phyloP scores from a whole-genome alignment of 2,888 invertebrate species.

The Acleris holmiana region DNA sequence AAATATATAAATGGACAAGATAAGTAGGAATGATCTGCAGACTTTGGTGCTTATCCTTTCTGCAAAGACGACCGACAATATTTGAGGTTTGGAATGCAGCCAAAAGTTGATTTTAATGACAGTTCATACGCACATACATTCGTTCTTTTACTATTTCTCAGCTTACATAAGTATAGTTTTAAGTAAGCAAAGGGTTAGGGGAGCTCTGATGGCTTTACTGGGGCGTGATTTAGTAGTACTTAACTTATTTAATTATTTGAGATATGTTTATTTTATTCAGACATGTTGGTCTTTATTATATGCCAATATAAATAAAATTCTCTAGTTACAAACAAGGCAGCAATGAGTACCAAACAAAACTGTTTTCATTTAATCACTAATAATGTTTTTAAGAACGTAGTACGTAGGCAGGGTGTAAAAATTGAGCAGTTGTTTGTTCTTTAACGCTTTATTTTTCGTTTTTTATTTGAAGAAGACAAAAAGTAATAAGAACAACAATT shows the following conservation, averaged over 20 bases:
- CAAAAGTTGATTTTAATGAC: conserved; percentile 82
- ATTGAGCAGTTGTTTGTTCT: no score
- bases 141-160: conserved; percentile 59
- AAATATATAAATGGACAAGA: conserved; percentile 50
- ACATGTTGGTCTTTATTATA: no score
- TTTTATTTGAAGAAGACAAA: no score
- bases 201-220: not conserved
- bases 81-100: conserved; percentile 70
- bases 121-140: conserved; percentile 75
- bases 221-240: not conserved
- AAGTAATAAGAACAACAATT: not conserved
- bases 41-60: conserved; percentile 60
- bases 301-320: no score
- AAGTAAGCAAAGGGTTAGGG: conserved; percentile 2
- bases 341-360: no score
- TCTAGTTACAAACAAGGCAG: no score
- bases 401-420: no score
- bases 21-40: conserved; percentile 56
- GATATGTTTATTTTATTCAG: no score
- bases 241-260: no score
- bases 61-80: conserved; percentile 75
- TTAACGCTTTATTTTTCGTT: no score
- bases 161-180: not conserved
- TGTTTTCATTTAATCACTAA: no score
- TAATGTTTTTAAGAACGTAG: no score